These are phyloP conservation scores for Mus spicilegus DNA, from an alignment of 2,113 vertebrate species.

Conservation along the genomic window DNA sequence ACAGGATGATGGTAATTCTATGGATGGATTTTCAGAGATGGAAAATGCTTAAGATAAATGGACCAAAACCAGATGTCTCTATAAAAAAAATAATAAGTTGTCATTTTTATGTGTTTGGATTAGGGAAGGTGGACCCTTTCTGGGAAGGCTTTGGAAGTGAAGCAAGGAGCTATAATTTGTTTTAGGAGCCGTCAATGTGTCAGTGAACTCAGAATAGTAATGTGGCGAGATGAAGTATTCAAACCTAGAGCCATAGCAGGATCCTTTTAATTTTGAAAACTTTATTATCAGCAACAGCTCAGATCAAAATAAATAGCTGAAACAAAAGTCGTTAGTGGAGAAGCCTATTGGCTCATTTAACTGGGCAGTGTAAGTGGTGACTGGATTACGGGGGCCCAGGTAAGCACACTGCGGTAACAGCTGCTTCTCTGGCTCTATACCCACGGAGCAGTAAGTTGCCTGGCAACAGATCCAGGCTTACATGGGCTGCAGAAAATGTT, in stretches of 20 bases:
- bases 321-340: background rate
- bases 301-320: conserved; percentile 25
- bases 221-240: background rate
- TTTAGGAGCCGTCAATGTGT: background rate
- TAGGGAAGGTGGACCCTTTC: conserved; percentile 9
- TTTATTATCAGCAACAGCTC: conserved; percentile 6
- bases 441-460: background rate
- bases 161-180: conserved; percentile 13
- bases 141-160: conserved; percentile 42
- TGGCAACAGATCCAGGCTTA: background rate
- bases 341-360: background rate
- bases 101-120: conserved; percentile 37
- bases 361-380: background rate
- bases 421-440: background rate
- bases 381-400: background rate
- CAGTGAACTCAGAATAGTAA: background rate
- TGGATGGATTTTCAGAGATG: background rate
- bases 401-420: background rate
- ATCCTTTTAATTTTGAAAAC: conserved; percentile 8
- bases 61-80: conserved; percentile 47
- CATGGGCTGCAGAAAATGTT: background rate
- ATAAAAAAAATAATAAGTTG: conserved; percentile 27
- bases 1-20: background rate
- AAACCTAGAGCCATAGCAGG: conserved; percentile 17
- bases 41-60: conserved; percentile 46